phyloP scores from a whole-genome alignment of 23 tunicate genomes.

The Clavelina lepadiformis region DNA sequence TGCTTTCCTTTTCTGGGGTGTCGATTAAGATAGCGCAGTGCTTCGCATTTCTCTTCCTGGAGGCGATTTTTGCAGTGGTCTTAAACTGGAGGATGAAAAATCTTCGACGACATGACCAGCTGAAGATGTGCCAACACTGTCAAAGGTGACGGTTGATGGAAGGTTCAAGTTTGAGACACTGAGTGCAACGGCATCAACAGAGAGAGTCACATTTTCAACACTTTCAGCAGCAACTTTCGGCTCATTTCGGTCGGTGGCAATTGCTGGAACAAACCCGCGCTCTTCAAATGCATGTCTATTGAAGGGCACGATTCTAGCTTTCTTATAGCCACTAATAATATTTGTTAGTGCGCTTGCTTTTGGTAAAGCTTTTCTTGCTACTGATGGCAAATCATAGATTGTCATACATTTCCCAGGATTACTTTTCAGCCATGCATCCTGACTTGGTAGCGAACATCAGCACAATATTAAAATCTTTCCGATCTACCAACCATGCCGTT shows the following conservation, averaged over 20 bases:
- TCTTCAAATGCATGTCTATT: constrained; percentile 1
- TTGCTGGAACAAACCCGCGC: constrained; percentile 7
- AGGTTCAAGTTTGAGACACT: neutral
- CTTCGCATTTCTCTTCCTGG: neutral
- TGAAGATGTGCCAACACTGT: neutral
- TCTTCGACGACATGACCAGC: neutral
- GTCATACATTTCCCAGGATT: constrained; percentile 4
- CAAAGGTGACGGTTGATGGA: no score
- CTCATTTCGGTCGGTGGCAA: neutral
- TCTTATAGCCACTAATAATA: constrained; percentile 5
- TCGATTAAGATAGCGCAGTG: constrained; percentile 8
- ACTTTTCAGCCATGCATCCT: constrained; percentile 20
- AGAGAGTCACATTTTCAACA: neutral
- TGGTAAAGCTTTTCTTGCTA: constrained; percentile 9
- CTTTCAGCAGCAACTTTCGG: neutral
- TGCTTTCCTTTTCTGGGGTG: constrained; percentile 4
- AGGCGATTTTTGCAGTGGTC: neutral
- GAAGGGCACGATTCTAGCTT: constrained; percentile 4
- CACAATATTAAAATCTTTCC: no score
- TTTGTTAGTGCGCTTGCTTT: neutral
- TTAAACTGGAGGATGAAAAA: neutral
- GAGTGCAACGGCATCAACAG: neutral
- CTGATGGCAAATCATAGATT: constrained; percentile 24
- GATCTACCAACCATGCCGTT: no score
- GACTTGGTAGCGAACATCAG: no score